Evolutionary conservation across 2,797 vertebrate genomes (phyloP).

Genomic region (Pipistrellus pygmaeus): DNA sequence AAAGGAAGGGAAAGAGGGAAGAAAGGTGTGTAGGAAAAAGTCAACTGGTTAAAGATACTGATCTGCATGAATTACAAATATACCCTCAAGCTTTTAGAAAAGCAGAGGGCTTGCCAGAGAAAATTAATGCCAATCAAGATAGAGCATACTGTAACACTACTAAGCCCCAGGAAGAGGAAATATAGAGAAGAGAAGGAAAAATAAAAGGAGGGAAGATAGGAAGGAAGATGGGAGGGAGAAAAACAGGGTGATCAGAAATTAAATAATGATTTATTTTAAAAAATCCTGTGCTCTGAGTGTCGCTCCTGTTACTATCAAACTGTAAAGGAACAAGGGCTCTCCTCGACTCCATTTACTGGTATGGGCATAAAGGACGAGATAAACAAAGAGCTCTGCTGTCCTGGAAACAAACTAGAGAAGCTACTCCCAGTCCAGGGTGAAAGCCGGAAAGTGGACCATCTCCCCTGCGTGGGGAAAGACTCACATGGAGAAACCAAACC

Average conservation of each 20-base stretch:
- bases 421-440: background rate
- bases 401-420: background rate
- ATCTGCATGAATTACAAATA: constrained; percentile 13
- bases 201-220: background rate
- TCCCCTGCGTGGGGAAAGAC: background rate
- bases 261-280: background rate
- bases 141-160: background rate
- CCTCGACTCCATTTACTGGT: background rate
- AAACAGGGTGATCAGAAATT: background rate
- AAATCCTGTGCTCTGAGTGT: background rate
- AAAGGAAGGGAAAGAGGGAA: background rate
- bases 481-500: background rate
- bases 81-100: background rate
- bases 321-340: background rate
- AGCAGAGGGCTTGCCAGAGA: background rate
- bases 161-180: background rate
- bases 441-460: background rate
- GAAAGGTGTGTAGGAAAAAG: background rate
- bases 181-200: background rate
- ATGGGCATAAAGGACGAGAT: background rate
- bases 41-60: background rate
- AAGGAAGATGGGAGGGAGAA: background rate
- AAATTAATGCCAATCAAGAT: background rate
- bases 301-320: background rate
- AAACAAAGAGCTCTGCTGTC: background rate